Evolutionary conservation across 2,797 vertebrate genomes (phyloP).

Genomic region (Nothura maculosa): DNA sequence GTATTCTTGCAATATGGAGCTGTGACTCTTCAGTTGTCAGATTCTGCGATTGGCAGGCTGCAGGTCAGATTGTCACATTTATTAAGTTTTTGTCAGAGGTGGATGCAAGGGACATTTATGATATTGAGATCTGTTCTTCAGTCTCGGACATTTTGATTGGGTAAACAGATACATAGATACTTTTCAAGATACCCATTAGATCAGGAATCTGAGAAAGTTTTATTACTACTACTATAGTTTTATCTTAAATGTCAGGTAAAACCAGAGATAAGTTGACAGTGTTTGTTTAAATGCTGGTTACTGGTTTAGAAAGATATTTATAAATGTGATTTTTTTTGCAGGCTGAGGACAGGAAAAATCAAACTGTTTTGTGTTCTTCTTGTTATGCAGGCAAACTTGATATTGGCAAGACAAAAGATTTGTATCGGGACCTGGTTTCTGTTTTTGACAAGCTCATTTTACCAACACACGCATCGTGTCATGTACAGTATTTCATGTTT

Average conservation of each 20-base stretch:
- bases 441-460: constrained; percentile 95
- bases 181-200: not conserved
- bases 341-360: rapidly evolving
- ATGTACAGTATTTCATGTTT: constrained; percentile 93
- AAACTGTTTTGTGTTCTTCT: not conserved
- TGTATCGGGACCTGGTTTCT: constrained; percentile 90
- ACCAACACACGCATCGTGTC: constrained; percentile 93
- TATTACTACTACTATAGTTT: not conserved
- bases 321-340: not conserved
- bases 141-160: not conserved
- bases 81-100: not conserved
- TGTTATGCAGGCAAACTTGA: constrained; percentile 84
- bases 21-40: not conserved
- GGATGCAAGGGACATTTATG: not conserved
- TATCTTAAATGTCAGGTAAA: not conserved
- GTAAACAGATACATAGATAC: not conserved
- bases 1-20: not conserved
- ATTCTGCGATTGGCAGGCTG: not conserved
- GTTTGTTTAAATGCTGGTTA: not conserved
- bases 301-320: not conserved
- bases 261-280: not conserved
- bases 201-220: not conserved
- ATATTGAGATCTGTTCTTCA: not conserved
- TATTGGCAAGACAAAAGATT: constrained; percentile 86
- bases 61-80: not conserved